phyloP scores from a whole-genome alignment of 2,888 invertebrate genomes.

The Sialis lutaria region DNA sequence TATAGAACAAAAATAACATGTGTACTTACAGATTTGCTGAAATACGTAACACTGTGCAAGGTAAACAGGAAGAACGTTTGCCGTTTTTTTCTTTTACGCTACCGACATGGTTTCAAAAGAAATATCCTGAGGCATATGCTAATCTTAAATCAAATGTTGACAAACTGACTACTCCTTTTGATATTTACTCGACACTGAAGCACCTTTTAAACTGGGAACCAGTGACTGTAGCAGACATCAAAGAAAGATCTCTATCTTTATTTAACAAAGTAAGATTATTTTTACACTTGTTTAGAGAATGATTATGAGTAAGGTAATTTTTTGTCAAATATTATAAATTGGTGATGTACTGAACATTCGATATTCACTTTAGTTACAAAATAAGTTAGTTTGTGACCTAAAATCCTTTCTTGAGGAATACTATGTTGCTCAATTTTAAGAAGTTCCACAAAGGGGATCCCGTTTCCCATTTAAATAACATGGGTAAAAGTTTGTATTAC shows the following conservation, averaged over 20 bases:
- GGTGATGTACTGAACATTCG: neutral
- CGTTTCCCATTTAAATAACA: no score
- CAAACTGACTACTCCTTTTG: conserved; percentile 72
- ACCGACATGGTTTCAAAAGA: conserved; percentile 47
- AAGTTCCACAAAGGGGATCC: no score
- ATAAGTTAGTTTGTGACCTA: no score
- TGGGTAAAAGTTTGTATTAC: no score
- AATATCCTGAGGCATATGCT: conserved; percentile 37
- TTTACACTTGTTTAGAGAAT: neutral
- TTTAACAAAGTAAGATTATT: conserved; percentile 35
- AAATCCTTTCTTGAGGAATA: no score
- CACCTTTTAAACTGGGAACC: conserved; percentile 40
- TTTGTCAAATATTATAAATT: neutral
- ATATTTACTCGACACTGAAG: conserved; percentile 65
- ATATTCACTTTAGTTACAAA: neutral
- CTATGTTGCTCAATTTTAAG: no score
- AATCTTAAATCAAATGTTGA: conserved; percentile 47
- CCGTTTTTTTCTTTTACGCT: conserved; percentile 72
- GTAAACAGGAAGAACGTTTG: conserved; percentile 78
- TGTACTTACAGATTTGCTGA: conserved; percentile 46
- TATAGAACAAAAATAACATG: conserved; percentile 5
- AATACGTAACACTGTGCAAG: conserved; percentile 72
- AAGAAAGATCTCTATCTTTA: conserved; percentile 38
- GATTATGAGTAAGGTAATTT: neutral
- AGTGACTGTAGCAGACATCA: conserved; percentile 30